A percentile compares a stretch with the other conserved stretches of the same genome.
These are phyloP conservation scores for Heliornis fulica DNA, from an alignment of 2,113 vertebrate genomes.

Conservation along the genomic window DNA sequence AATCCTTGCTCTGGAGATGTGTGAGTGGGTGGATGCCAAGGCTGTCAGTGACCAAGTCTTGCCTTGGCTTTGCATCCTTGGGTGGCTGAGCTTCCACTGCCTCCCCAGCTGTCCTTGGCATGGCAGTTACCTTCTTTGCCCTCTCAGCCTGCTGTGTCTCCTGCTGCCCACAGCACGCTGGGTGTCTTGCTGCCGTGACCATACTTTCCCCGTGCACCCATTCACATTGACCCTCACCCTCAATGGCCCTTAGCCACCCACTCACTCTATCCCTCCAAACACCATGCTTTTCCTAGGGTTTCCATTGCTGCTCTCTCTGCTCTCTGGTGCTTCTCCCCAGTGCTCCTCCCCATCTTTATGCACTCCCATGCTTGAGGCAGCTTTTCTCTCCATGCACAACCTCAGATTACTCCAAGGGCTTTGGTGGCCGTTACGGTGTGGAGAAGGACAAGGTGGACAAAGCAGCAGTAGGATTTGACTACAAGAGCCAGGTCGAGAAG, in stretches of 20 bases:
- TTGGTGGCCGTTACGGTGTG: constrained; percentile 88
- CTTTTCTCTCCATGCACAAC: background rate
- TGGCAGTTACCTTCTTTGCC: accelerated
- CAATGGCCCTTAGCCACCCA: background rate
- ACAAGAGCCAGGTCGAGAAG: constrained; percentile 85
- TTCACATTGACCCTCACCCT: background rate
- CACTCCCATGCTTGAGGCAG: background rate
- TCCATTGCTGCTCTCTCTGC: background rate
- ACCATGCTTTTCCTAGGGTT: background rate
- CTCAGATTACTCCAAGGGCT: constrained; percentile 87
- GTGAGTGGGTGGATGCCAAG: too few relatives aligned
- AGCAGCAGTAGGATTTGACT: constrained; percentile 86
- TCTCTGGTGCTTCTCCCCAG: background rate
- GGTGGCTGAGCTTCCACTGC: background rate
- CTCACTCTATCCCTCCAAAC: background rate
- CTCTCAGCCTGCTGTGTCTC: background rate
- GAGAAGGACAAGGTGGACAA: constrained; percentile 88
- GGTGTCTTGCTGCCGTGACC: background rate
- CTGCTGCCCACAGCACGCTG: background rate
- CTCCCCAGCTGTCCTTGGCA: background rate
- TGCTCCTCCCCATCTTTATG: background rate
- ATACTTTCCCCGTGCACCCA: background rate
- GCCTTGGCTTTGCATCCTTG: background rate
- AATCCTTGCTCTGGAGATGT: background rate
- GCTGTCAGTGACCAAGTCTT: background rate